phyloP scores from a whole-genome alignment of 2,888 invertebrate genomes.

The Neelides folsomi region DNA sequence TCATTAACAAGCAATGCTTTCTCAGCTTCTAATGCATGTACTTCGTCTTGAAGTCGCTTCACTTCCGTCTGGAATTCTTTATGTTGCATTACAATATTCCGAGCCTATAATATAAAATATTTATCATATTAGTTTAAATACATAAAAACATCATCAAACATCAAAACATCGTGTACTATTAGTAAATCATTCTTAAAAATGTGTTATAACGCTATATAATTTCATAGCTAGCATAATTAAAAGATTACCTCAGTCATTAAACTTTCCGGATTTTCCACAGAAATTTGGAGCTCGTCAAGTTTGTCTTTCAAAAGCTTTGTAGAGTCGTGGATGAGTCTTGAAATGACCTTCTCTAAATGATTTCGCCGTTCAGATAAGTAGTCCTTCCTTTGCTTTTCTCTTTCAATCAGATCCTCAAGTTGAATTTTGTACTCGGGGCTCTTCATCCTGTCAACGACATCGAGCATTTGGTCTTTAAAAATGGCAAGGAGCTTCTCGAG shows the following conservation, averaged over 20 bases:
- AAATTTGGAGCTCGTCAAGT: conserved; percentile 65
- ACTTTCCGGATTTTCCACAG: conserved; percentile 29
- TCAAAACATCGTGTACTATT: neutral
- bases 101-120: conserved; percentile 19
- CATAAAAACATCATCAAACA: neutral
- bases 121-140: no score
- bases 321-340: conserved; percentile 79
- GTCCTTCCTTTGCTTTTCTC: conserved; percentile 51
- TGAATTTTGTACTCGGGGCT: conserved; percentile 57
- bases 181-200: neutral
- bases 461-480: conserved; percentile 72
- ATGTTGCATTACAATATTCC: conserved; percentile 73
- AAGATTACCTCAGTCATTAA: conserved; percentile 27
- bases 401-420: conserved; percentile 61
- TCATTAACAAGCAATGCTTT: conserved; percentile 58
- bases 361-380: conserved; percentile 38
- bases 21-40: conserved; percentile 57
- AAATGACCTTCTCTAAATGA: conserved; percentile 87
- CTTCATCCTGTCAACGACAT: conserved; percentile 71
- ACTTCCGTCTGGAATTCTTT: conserved; percentile 83
- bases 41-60: conserved; percentile 66
- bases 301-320: conserved; percentile 73
- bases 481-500: conserved; percentile 74
- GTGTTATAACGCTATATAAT: no score
- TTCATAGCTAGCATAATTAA: neutral